Evolutionary conservation across 2,113 vertebrate species (phyloP), one percentile per base, ranked within the genome.

Genomic region (Gila orcuttii): DNA sequence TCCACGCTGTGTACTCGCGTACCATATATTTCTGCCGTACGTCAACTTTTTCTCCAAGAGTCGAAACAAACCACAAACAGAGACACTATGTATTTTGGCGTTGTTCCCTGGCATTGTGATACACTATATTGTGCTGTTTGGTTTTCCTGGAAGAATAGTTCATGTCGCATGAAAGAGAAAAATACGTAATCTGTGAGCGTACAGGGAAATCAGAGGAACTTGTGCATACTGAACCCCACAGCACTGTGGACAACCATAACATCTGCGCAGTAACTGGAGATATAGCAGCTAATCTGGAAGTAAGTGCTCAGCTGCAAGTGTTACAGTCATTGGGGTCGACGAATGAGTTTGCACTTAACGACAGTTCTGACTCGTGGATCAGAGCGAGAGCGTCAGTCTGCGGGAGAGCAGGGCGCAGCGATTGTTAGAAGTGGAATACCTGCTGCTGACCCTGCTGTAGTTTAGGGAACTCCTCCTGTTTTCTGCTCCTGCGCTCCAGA

Each of bases 371-470:
- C 74, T 79, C 64, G 28, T 82, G 55, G 83, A 79, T 55, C 8
- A 71, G 52, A 59, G 64, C 39, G 17, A 50, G 50, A 42, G 68
- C 23, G 52, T 50, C 77, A 71, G 31, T 74, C 79, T 60, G 59
- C 9, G 59, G 2, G 85, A 17, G 9, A 23, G 50, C 68, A 68
- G 68, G 68, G 11, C 15, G 25, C 71, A 50, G 88, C 60, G 50
- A 57, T 42, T 64, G 80, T 87, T 85, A 95, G 94, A 94, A 96
- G 92, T 93, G 93, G 89, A 93, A 94, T 96, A 98, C 97, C 98
- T 98, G 98, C 96, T 98, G 97, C 95, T 98, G 97, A 89, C 97
- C 93, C 90, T 92, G 89, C 84, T 96, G 97, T 93, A 97, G 95
- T 92, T 96, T 93, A 90, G 96, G 92, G 93, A 97, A 96, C 64